A percentile compares a stretch with the other conserved stretches of the same genome.
Evolutionary conservation across 30 jellyfish, hydroid and myxozoan species (phyloP).

Genomic region (Morbakka virulenta): DNA sequence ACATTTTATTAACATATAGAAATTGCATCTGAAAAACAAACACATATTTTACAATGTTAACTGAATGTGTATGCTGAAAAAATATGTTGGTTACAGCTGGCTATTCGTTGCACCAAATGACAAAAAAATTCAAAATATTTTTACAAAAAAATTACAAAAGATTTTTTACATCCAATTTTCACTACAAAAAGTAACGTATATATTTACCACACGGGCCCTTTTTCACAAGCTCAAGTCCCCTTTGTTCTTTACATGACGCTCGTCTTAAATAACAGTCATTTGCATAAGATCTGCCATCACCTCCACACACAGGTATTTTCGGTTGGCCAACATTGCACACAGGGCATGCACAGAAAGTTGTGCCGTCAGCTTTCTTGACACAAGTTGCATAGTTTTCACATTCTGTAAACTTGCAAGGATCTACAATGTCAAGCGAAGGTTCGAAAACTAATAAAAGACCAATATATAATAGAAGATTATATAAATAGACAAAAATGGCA

Average conservation of each 20-base stretch:
- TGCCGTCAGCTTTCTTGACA: not conserved
- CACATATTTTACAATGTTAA: no score
- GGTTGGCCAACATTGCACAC: not conserved
- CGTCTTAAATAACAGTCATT: constrained; percentile 38
- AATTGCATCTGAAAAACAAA: no score
- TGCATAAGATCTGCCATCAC: constrained; percentile 66
- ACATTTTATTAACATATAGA: no score
- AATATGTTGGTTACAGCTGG: no score
- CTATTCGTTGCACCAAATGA: not conserved
- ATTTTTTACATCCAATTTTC: no score
- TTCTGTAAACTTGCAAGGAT: constrained; percentile 7
- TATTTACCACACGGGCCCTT: constrained; percentile 21
- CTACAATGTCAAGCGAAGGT: constrained; percentile 14
- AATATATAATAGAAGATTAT: no score
- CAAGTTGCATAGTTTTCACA: constrained; percentile 37
- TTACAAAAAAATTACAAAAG: no score
- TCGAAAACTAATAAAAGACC: no score
- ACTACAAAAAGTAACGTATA: not conserved
- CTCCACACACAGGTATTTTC: constrained; percentile 51
- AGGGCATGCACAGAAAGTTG: constrained; percentile 36
- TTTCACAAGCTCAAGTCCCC: constrained; percentile 7
- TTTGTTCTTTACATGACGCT: constrained; percentile 15
- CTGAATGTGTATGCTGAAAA: no score
- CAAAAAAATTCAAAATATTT: not conserved
- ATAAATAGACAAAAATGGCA: no score